A percentile compares a stretch with the other conserved stretches of the same genome.
Conservation (phyloP, 2,113 vertebrate genomes). For the Polypterus senegalus region DNA sequence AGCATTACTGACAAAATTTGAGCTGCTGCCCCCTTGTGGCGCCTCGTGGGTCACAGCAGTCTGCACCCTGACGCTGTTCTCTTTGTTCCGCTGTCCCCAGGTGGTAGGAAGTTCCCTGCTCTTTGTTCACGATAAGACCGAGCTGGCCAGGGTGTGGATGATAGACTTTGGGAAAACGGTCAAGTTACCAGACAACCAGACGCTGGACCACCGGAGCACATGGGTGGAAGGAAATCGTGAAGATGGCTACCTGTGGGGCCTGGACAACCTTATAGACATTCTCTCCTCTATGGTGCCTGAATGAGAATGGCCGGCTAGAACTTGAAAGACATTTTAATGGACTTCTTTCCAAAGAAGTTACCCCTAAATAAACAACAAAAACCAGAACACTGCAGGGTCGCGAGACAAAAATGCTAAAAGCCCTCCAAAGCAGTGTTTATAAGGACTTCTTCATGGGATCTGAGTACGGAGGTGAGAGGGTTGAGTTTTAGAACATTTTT, state of each 20-base stretch:
- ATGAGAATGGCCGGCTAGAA: conserved; percentile 11
- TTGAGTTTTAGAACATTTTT: not conserved
- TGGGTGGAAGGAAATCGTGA: conserved; percentile 79
- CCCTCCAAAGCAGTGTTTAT: too few relatives aligned
- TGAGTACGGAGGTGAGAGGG: too few relatives aligned
- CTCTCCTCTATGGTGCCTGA: conserved; percentile 44
- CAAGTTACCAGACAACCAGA: conserved; percentile 44
- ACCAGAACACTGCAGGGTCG: too few relatives aligned
- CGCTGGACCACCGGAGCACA: conserved; percentile 65
- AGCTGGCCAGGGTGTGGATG: conserved; percentile 76
- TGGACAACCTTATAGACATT: conserved; percentile 73
- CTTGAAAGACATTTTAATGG: too few relatives aligned
- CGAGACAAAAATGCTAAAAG: too few relatives aligned
- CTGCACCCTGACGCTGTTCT: too few relatives aligned
- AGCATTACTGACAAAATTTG: too few relatives aligned
- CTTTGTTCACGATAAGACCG: conserved; percentile 69
- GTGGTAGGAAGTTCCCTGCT: conserved; percentile 81
- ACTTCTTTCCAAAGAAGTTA: too few relatives aligned
- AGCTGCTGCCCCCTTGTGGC: too few relatives aligned
- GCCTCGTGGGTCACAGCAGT: too few relatives aligned
- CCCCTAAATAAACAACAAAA: too few relatives aligned
- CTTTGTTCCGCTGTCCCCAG: conserved; percentile 31
- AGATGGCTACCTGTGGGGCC: conserved; percentile 78
- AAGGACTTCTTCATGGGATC: too few relatives aligned
- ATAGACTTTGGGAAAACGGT: conserved; percentile 85